Conservation (phyloP, 2,113 vertebrate species). For the Vicugna pacos region DNA sequence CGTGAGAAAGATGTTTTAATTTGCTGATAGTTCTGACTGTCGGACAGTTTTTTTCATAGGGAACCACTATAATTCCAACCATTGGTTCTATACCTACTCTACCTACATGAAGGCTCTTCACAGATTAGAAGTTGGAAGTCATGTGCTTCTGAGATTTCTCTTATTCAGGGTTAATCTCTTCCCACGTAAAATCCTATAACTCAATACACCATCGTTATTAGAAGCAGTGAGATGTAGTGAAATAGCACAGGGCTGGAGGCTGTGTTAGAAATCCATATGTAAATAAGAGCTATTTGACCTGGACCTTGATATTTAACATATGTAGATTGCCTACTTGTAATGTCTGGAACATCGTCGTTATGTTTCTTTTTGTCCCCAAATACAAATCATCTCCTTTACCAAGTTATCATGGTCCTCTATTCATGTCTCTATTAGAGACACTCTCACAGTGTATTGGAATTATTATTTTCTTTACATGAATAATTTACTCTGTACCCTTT, state of each 20-base stretch:
- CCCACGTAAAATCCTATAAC: not conserved
- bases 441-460: not conserved
- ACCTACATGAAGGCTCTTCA: not conserved
- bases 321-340: not conserved
- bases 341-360: not conserved
- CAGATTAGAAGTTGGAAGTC: not conserved
- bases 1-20: not conserved
- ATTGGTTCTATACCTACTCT: not conserved
- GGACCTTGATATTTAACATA: not conserved
- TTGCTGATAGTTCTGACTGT: not conserved
- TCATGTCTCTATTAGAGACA: not conserved
- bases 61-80: not conserved
- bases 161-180: not conserved
- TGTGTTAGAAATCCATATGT: not conserved
- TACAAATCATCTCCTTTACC: not conserved
- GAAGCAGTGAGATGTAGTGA: not conserved
- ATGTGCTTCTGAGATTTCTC: not conserved
- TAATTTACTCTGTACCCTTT: not conserved
- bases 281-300: not conserved
- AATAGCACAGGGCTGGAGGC: not conserved
- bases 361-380: not conserved
- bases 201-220: not conserved
- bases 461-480: not conserved
- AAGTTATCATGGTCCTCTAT: not conserved
- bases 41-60: not conserved